Base-by-base conservation (phyloP, 2,888 invertebrate genomes). In the Meganola albula region DNA sequence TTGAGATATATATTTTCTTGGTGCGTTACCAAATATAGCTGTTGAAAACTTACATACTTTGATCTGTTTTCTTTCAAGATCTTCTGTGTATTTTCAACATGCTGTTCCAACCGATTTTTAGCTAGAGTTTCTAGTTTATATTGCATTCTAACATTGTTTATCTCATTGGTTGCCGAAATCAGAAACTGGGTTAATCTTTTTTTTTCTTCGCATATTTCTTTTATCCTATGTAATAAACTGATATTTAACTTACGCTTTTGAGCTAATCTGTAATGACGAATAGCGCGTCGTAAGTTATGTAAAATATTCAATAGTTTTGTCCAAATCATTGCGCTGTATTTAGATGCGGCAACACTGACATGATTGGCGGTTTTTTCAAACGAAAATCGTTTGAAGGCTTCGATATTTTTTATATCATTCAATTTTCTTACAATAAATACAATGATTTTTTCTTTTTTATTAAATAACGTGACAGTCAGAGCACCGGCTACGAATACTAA, bases 1-100 rank as follows among this genome's bases (percentile, higher is more conserved):
- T 74, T 79, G 10, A 84, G 46, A 47, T 68, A 76, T 23, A 53
- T 42, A 47, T 83, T 85, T 60, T 84, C 84, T 55, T 78, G 74
- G 13, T 74, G 65, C 1, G 77, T 72, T 1, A 68, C 47, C 12
- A 74, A 41, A 55, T 80, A 80, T 12, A 80, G 52, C 42, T 82
- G 73, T 51, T 80, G 77, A 36, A 77, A 80, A 47, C 59, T 74
- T 2, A 71, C 48, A 34, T 71, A 78, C 44, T 46, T 63, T 0
- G 67, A 63, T 41, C 67, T 60, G 24, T 68, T 72, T 46, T 77
- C 75, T 53, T 72, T 76, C 2, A 76, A 64, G 48, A 65, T 44
- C 40, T 63, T 72, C 27, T 77, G 64, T 1, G 67, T 63, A 8
- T 67, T 63, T 47, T 77, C 73, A 11, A 76, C 63, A 21, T 74